Percentiles rank a stretch among this genome's conserved stretches.
These are phyloP conservation scores for Mesocricetus auratus DNA, from an alignment of 2,113 vertebrate species.

Conservation along the genomic window DNA sequence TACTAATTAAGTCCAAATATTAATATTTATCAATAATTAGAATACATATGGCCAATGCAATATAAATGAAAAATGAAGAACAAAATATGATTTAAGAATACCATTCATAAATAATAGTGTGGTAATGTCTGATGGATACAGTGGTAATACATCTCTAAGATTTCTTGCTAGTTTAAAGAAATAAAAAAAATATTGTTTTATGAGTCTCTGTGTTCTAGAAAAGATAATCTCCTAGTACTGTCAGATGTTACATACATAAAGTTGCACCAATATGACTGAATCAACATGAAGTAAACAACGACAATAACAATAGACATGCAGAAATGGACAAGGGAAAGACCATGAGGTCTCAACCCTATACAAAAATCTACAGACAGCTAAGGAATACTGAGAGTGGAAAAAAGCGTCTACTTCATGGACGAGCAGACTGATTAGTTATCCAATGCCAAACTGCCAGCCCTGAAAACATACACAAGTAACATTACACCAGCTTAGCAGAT, in stretches of 20 bases:
- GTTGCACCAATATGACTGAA: not conserved
- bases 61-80: not conserved
- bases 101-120: not conserved
- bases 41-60: not conserved
- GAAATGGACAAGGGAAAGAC: too few species aligned
- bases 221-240: not conserved
- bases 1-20: not conserved
- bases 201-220: not conserved
- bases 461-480: not conserved
- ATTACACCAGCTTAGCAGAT: not conserved
- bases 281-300: not conserved
- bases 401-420: not conserved
- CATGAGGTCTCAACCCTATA: not conserved
- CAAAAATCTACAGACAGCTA: not conserved
- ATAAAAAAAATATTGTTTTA: not conserved
- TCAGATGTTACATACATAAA: not conserved
- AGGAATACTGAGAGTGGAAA: not conserved
- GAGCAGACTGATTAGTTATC: not conserved
- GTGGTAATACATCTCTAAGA: not conserved
- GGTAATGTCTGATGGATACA: not conserved
- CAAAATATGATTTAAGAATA: not conserved
- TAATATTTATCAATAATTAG: not conserved
- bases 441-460: not conserved
- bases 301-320: not conserved
- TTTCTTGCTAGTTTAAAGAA: not conserved